These are phyloP conservation scores for Teleogryllus oceanicus DNA, from an alignment of 2,888 invertebrate species.

Conservation along the genomic window DNA sequence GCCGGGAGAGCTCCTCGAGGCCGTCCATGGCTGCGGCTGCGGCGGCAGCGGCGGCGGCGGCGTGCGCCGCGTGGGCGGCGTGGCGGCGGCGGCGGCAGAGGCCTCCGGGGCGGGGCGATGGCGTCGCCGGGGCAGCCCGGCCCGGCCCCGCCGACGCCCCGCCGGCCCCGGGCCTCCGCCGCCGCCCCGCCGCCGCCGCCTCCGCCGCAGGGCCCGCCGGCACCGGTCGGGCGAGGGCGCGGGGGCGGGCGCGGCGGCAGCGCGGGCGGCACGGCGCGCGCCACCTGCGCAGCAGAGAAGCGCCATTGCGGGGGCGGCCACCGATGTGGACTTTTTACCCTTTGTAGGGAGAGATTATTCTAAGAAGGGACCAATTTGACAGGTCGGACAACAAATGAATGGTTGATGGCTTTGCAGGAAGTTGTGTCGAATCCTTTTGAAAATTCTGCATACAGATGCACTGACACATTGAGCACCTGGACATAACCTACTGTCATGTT, in stretches of 20 bases:
- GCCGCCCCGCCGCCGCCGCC: constrained; percentile 8
- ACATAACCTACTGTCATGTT: no score
- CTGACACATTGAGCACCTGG: no score
- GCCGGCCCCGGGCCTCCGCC: background rate
- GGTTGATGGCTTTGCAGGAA: no score
- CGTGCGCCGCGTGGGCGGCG: background rate
- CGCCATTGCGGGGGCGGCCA: no score
- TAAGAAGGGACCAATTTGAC: no score
- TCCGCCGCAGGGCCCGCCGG: constrained; percentile 23
- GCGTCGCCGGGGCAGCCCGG: background rate
- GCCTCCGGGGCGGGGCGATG: background rate
- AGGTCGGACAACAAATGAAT: no score
- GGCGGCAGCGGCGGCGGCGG: background rate
- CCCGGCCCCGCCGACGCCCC: background rate
- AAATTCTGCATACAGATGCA: no score
- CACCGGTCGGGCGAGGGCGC: constrained; percentile 26
- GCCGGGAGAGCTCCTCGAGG: background rate
- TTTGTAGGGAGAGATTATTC: no score
- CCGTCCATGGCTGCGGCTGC: background rate
- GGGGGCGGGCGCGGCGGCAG: constrained; percentile 36
- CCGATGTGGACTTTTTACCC: no score
- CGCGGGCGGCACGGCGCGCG: constrained; percentile 29
- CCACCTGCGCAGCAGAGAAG: background rate
- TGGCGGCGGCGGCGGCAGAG: background rate
- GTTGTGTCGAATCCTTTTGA: no score